Conservation (phyloP, 2,797 vertebrate genomes). For the Poecile montanus region DNA sequence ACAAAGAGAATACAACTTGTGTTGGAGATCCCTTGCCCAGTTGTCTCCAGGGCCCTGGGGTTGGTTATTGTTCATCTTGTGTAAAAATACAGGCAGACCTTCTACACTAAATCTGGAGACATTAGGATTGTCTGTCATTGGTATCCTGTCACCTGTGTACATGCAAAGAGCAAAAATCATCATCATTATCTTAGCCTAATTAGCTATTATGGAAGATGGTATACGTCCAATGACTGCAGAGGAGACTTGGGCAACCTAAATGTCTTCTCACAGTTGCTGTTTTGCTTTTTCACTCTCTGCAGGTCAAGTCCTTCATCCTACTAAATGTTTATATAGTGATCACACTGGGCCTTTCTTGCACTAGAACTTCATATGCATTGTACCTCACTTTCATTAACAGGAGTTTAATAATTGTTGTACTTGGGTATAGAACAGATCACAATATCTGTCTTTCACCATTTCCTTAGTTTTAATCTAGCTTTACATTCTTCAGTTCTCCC, state of each 20-base stretch:
- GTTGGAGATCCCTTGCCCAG: background rate
- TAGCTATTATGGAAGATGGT: background rate
- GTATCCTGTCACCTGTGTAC: background rate
- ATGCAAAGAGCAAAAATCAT: background rate
- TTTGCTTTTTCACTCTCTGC: background rate
- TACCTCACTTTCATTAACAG: background rate
- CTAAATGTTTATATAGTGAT: background rate
- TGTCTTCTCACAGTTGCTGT: background rate
- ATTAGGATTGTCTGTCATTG: background rate
- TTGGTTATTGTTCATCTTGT: accelerated
- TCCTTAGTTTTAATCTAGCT: background rate
- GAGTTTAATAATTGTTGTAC: background rate
- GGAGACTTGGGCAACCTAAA: background rate
- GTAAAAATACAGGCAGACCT: background rate
- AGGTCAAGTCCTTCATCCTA: background rate
- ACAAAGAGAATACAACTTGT: background rate
- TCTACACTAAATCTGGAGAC: background rate
- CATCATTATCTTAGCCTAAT: background rate
- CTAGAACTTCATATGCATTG: background rate
- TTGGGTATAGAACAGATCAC: background rate
- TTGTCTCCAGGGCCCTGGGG: background rate
- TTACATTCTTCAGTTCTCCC: background rate
- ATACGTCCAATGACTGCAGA: background rate
- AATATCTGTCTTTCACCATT: background rate
- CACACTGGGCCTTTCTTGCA: background rate